Base-by-base conservation (phyloP, 2,113 vertebrate genomes). In the Tachuris rubrigastra region DNA sequence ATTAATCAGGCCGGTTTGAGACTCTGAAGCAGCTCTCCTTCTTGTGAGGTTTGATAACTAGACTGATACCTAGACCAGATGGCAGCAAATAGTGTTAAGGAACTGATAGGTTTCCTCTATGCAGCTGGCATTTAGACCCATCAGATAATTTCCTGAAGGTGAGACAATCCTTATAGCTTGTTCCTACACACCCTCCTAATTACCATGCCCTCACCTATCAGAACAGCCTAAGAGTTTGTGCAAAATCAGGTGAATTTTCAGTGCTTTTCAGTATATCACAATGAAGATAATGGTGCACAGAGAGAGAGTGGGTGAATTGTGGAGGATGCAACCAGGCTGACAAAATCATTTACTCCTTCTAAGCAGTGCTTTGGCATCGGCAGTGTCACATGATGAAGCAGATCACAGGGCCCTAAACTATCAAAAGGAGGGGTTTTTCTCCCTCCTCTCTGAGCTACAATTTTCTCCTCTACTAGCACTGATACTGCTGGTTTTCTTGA, bases 331-430 rank as follows among this genome's bases (percentile, higher is more conserved):
- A 23, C 52, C 58, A 80, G 65, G 55, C 65, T 95, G 91, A 73
- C 91, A 91, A 69, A 89, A 73, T 89, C 79, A 23, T 66, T 87
- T 78, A 79, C n/a, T 80, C 46, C 78, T 91, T 81, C 91, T 63
- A 85, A 52, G 59, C 71, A 24, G 68, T 42, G 31, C 74, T 91
- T 83, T 85, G 81, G 41, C 78, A 85, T 82, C 27, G n/a, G 66
- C 63, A 55, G 1, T 62, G 81, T 87, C 87, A 82, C 81, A 31
- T 66, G 84, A 55, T 63, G 50, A 75, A 82, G 49, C 1, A 53
- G 77, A 91, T 96, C 89, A 94, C 62, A 76, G 75, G 46, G 46
- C 59, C 87, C 28, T 46, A 37, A 75, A 56, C n/a, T 85, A 37
- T 82, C 73, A 91, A 92, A 58, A 23, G 14, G 55, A 90, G 46